Percentiles rank a stretch among this genome's conserved stretches.
Conservation (phyloP, 1,140 invertebrate genomes). For the Thereuonema tuberculata region DNA sequence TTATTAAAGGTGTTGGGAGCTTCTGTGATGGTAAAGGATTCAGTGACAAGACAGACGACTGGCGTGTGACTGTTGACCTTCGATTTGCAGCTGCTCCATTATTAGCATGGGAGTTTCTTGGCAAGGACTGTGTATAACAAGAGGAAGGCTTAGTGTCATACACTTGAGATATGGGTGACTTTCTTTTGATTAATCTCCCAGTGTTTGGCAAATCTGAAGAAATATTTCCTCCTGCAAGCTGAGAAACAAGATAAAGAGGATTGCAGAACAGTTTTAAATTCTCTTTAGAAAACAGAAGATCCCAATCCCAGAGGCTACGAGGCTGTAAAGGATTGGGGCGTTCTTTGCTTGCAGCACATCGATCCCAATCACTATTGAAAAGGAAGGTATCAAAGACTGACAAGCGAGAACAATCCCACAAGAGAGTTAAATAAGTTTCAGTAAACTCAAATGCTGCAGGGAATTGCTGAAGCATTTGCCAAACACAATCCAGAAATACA, state of each 20-base stretch:
- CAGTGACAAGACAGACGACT: background rate
- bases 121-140: background rate
- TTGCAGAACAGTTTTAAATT: conserved; percentile 51
- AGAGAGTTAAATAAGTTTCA: conserved; percentile 74
- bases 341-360: conserved; percentile 14
- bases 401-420: conserved; percentile 77
- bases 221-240: conserved; percentile 21
- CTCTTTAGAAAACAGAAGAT: conserved; percentile 48
- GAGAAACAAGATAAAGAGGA: conserved; percentile 47
- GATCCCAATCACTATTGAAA: conserved; percentile 49
- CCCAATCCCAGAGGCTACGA: conserved; percentile 70
- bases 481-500: conserved; percentile 82
- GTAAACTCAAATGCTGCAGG: conserved; percentile 80
- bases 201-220: background rate
- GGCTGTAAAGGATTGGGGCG: conserved; percentile 41
- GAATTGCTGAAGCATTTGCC: conserved; percentile 79
- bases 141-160: background rate
- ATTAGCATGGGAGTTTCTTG: background rate
- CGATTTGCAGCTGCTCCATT: background rate
- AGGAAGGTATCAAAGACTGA: conserved; percentile 85
- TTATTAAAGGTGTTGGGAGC: background rate
- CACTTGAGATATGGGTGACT: too few relatives aligned
- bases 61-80: conserved; percentile 5
- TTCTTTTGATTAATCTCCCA: too few relatives aligned
- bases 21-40: background rate